These are phyloP conservation scores for Ispidina picta DNA, from an alignment of 2,797 vertebrate species.

Conservation along the genomic window DNA sequence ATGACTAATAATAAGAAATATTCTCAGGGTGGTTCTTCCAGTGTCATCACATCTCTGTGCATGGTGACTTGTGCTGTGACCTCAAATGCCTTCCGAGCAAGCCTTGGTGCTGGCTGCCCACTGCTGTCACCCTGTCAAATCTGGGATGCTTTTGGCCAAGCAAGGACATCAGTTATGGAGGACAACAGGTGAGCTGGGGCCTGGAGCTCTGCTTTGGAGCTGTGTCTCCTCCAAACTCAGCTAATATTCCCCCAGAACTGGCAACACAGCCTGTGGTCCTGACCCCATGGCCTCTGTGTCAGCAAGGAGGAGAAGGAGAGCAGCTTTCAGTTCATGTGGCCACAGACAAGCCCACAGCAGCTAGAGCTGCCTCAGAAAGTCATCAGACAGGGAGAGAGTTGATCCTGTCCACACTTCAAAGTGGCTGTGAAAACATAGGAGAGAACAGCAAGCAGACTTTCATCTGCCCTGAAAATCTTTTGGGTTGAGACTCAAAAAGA, in stretches of 20 bases:
- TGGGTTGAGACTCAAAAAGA: not conserved
- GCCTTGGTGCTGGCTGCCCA: not conserved
- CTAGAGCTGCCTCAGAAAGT: not conserved
- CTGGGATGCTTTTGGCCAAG: no score
- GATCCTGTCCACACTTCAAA: not conserved
- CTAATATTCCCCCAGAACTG: not conserved
- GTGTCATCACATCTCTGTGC: not conserved
- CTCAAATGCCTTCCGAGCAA: not conserved
- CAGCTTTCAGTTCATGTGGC: rapidly evolving
- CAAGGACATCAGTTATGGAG: rapidly evolving
- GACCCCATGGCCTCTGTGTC: not conserved
- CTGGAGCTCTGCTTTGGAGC: not conserved
- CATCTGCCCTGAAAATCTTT: not conserved
- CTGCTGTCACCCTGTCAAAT: not conserved
- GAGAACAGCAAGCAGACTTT: not conserved
- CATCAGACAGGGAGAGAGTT: not conserved
- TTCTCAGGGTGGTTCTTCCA: not conserved
- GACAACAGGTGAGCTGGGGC: no score
- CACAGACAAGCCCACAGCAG: rapidly evolving
- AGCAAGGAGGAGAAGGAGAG: not conserved
- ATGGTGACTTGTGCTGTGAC: not conserved
- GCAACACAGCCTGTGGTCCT: not conserved
- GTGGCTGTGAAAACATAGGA: not conserved
- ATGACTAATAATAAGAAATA: not conserved
- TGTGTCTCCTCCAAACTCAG: not conserved